A percentile compares a stretch with the other conserved stretches of the same genome.
Evolutionary conservation across 2,797 vertebrate genomes (phyloP).

Genomic region (Enoplosus armatus): DNA sequence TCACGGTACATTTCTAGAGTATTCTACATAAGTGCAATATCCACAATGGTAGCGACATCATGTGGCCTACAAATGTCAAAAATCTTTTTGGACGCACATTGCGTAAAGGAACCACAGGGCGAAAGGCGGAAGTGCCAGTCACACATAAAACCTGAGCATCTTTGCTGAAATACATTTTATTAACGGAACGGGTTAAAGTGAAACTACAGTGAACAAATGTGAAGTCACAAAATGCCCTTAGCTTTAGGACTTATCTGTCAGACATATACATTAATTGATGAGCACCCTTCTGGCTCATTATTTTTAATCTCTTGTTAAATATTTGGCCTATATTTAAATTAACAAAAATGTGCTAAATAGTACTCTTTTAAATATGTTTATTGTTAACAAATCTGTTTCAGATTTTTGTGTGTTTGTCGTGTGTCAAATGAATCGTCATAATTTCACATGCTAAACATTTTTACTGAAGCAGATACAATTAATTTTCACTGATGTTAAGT

Average conservation of each 20-base stretch:
- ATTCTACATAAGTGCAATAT: background rate
- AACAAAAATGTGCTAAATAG: background rate
- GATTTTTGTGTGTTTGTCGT: background rate
- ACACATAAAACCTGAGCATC: background rate
- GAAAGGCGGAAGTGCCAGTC: constrained; percentile 7
- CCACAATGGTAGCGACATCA: constrained; percentile 53
- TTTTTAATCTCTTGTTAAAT: background rate
- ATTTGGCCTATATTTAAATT: too few relatives aligned
- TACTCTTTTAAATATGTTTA: background rate
- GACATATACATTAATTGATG: fast-evolving
- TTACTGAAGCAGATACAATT: background rate
- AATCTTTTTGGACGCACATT: constrained; percentile 15
- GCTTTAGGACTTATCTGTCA: background rate
- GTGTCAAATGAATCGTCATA: background rate
- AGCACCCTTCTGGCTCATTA: background rate
- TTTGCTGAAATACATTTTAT: background rate
- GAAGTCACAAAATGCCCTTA: background rate
- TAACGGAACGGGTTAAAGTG: background rate
- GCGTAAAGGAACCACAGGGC: background rate
- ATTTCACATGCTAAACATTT: background rate
- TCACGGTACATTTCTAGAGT: background rate
- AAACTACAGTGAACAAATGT: background rate
- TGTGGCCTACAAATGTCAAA: constrained; percentile 44
- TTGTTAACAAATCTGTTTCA: background rate
- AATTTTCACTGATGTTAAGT: background rate